These are phyloP conservation scores for Ormyrus pomaceus DNA, from an alignment of 2,888 invertebrate genomes.

Conservation along the genomic window DNA sequence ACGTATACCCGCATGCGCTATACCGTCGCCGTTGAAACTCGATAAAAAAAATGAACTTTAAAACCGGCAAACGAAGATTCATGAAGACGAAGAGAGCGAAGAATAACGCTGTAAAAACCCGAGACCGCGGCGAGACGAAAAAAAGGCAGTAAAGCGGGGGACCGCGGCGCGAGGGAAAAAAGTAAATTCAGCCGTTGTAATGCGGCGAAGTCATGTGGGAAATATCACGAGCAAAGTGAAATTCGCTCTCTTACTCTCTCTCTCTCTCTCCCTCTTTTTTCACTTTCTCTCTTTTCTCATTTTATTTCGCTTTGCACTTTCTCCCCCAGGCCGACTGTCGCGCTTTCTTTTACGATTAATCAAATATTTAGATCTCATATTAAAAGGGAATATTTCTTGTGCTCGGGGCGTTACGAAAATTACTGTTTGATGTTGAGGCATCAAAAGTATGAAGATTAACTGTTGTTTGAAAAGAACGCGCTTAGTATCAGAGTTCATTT, in stretches of 20 bases:
- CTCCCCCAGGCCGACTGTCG: background rate
- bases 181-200: constrained; percentile 36
- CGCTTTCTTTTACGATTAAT: too few species aligned
- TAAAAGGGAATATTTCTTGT: too few species aligned
- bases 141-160: background rate
- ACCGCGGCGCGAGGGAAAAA: background rate
- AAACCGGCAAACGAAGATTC: constrained; percentile 45
- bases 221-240: constrained; percentile 29
- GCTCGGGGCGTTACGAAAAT: too few species aligned
- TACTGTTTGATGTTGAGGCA: too few species aligned
- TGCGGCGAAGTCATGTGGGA: constrained; percentile 43
- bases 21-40: background rate
- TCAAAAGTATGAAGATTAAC: too few species aligned
- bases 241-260: background rate
- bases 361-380: too few species aligned
- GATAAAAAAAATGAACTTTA: constrained; percentile 41
- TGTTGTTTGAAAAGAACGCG: too few species aligned
- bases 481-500: too few species aligned
- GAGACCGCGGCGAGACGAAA: constrained; percentile 46
- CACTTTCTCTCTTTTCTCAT: background rate
- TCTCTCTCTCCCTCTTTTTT: background rate
- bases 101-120: constrained; percentile 43
- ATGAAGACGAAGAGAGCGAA: constrained; percentile 46
- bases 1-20: background rate
- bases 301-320: background rate